Percentiles rank a stretch among this genome's conserved stretches.
These are phyloP conservation scores for Temnothorax nylanderi DNA, from an alignment of 1,140 invertebrate genomes.

Conservation along the genomic window DNA sequence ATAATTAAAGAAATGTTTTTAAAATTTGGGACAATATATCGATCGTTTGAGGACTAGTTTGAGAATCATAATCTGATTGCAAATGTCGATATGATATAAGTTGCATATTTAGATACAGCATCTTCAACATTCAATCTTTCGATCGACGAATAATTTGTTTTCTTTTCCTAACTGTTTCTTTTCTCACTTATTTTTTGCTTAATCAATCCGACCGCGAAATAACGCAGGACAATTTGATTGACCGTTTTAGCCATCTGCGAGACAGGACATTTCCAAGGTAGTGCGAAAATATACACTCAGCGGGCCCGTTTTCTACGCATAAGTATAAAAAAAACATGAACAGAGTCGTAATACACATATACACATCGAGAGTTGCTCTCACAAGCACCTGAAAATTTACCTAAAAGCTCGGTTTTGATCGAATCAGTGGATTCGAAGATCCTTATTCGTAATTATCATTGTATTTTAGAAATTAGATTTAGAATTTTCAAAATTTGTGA, in stretches of 20 bases:
- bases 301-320: slow-evolving; percentile 67
- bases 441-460: background rate
- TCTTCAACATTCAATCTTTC: slow-evolving; percentile 46
- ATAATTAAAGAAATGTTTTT: background rate
- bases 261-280: slow-evolving; percentile 97
- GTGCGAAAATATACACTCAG: slow-evolving; percentile 79
- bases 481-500: background rate
- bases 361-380: slow-evolving; percentile 17
- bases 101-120: slow-evolving; percentile 61
- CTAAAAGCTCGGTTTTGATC: background rate
- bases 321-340: slow-evolving; percentile 67
- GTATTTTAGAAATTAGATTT: background rate
- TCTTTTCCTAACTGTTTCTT: slow-evolving; percentile 28
- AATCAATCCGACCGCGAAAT: slow-evolving; percentile 66
- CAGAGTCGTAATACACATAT: slow-evolving; percentile 29
- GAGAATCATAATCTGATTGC: slow-evolving; percentile 33
- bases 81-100: slow-evolving; percentile 38
- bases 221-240: slow-evolving; percentile 75
- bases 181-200: slow-evolving; percentile 57
- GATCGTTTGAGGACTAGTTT: slow-evolving; percentile 23
- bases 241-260: slow-evolving; percentile 91
- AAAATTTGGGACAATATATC: background rate
- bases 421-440: background rate
- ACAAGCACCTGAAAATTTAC: slow-evolving; percentile 5
- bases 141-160: slow-evolving; percentile 30